Percentiles rank a stretch among this genome's conserved stretches.
Conservation (phyloP, 1,140 invertebrate species). For the Caenorhabditis inopinata region DNA sequence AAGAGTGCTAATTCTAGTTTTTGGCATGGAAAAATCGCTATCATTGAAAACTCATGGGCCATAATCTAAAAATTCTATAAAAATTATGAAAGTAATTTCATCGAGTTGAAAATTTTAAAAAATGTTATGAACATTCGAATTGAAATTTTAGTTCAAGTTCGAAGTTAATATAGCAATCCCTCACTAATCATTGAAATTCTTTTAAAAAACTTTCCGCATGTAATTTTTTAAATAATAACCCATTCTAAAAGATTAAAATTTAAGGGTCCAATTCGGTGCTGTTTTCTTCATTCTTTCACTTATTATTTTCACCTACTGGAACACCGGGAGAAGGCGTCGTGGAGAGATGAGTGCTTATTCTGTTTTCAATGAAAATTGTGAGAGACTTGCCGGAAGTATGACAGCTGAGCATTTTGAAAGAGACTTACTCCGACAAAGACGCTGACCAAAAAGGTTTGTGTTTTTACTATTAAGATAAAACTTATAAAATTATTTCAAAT, state of each 20-base stretch:
- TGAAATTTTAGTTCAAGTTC: too few relatives aligned
- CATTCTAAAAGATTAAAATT: not conserved
- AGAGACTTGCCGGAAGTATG: constrained; percentile 85
- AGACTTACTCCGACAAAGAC: constrained; percentile 71
- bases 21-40: not conserved
- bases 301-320: constrained; percentile 79
- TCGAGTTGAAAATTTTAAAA: too few relatives aligned
- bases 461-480: not conserved
- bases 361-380: constrained; percentile 90
- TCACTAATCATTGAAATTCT: too few relatives aligned
- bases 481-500: not conserved
- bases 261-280: constrained; percentile 78
- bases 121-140: too few relatives aligned
- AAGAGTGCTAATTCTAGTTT: constrained; percentile 15
- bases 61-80: too few relatives aligned
- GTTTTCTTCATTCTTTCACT: constrained; percentile 81
- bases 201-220: too few relatives aligned
- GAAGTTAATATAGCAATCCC: too few relatives aligned
- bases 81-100: too few relatives aligned
- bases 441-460: not conserved
- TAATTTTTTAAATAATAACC: too few relatives aligned
- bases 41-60: too few relatives aligned
- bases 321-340: constrained; percentile 75
- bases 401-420: constrained; percentile 91
- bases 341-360: constrained; percentile 70